Base-by-base conservation (phyloP, 2,113 vertebrate genomes). In the Cisticola juncidis region DNA sequence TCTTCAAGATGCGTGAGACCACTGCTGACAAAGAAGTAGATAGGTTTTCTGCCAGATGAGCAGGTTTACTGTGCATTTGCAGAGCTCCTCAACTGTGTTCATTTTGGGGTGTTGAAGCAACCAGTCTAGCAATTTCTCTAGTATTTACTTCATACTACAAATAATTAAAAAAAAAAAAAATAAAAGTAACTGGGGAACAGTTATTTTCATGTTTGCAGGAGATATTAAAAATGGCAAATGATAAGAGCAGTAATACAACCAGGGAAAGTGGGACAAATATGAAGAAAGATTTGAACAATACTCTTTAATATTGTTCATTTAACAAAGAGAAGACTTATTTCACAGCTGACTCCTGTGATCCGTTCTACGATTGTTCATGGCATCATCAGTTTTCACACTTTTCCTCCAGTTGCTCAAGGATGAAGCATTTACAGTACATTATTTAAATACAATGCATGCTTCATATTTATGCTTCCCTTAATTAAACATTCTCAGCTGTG, bases 401-500 rank as follows among this genome's bases (percentile, higher is more conserved):
- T 56, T 56, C 54, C 44, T 78, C 31, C 14, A 47, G 28, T 60
- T 81, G n/a, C 94, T 91, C 25, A 1, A 26, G 24, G 38, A 40
- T 31, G 50, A 83, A 73, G 72, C 60, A 40, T 86, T 77, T 86
- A 44, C 31, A 70, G 65, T 44, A 42, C 35, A 36, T 78, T 88
- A 78, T 96, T 95, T 95, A 79, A 94, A 93, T 38, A 81, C 48
- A 82, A 47, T 26, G 14, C 20, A 2, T 44, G 69, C 33, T 95
- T 91, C 14, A 1, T 94, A 78, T 68, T 95, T 76, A 64, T 92
- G 74, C 47, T 97, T 81, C 78, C 68, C 74, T 66, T 95, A 96
- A 97, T 94, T 90, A 95, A 94, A 35, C 19, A 68, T 91, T 93
- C 92, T 90, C 4, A 0, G 5, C 81, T 0, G 0, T 71, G 77